Evolutionary conservation across 2,113 vertebrate genomes (phyloP).

Genomic region (Ceratotherium simum): DNA sequence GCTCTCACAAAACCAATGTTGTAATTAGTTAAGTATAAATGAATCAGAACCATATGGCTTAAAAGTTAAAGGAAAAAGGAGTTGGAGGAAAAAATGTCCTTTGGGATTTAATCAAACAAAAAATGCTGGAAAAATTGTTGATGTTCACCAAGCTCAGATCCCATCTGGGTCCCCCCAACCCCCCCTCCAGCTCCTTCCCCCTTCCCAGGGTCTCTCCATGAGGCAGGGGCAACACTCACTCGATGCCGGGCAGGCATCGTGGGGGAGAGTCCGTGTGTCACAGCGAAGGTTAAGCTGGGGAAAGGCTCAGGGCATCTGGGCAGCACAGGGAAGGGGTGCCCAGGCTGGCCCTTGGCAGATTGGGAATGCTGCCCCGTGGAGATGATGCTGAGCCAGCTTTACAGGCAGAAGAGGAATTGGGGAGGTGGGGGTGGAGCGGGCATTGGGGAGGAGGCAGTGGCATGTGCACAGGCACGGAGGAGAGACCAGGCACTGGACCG

Average conservation of each 20-base stretch:
- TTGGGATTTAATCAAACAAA: constrained; percentile 81
- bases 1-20: constrained; percentile 80
- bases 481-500: accelerated
- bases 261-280: neutral
- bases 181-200: neutral
- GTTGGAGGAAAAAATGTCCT: constrained; percentile 71
- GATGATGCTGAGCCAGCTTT: neutral
- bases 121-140: constrained; percentile 71
- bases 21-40: constrained; percentile 83
- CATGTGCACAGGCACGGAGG: accelerated
- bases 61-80: constrained; percentile 73
- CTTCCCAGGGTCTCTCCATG: neutral
- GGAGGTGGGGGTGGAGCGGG: accelerated
- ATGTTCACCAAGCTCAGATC: constrained; percentile 65
- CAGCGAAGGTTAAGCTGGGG: neutral
- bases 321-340: neutral
- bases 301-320: neutral
- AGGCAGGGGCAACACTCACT: neutral
- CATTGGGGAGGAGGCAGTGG: neutral
- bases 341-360: neutral
- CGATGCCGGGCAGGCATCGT: accelerated
- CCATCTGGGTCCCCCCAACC: neutral
- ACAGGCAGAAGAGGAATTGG: neutral
- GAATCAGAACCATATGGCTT: constrained; percentile 84
- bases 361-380: neutral